These are phyloP conservation scores for Punctoribates punctum DNA, from an alignment of 2,888 invertebrate species.

Conservation along the genomic window DNA sequence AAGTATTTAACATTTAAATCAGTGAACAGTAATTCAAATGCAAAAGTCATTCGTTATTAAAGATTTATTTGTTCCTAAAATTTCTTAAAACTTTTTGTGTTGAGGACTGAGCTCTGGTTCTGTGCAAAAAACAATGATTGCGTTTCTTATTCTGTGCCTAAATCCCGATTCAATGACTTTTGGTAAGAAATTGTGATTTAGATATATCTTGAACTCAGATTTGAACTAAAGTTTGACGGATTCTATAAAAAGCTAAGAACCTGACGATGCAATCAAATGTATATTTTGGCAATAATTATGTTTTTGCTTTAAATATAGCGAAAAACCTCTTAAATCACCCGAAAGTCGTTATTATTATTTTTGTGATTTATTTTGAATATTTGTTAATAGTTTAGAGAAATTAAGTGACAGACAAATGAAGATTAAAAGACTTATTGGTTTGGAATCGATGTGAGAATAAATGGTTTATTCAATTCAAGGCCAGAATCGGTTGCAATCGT, in stretches of 20 bases:
- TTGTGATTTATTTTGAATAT: neutral
- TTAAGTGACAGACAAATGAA: neutral
- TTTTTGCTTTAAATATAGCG: no score
- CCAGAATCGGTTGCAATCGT: neutral
- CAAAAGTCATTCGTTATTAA: no score
- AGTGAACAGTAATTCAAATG: no score
- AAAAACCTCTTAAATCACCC: no score
- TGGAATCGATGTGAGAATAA: constrained; percentile 3
- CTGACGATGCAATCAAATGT: constrained; percentile 7
- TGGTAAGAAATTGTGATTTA: neutral
- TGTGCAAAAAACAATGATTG: no score
- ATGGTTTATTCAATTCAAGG: neutral
- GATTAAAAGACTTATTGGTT: neutral
- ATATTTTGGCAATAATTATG: constrained; percentile 3
- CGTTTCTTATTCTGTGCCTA: neutral
- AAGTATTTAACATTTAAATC: no score
- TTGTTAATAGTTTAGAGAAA: neutral
- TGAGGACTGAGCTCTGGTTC: no score
- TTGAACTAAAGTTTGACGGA: neutral
- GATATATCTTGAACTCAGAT: neutral
- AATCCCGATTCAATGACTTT: constrained; percentile 7
- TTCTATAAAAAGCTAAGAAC: neutral
- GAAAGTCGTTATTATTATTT: neutral
- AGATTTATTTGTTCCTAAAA: no score
- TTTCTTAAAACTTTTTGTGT: no score